A percentile compares a stretch with the other conserved stretches of the same genome.
Conservation (phyloP, 2,113 vertebrate genomes). For the Pandion haliaetus region DNA sequence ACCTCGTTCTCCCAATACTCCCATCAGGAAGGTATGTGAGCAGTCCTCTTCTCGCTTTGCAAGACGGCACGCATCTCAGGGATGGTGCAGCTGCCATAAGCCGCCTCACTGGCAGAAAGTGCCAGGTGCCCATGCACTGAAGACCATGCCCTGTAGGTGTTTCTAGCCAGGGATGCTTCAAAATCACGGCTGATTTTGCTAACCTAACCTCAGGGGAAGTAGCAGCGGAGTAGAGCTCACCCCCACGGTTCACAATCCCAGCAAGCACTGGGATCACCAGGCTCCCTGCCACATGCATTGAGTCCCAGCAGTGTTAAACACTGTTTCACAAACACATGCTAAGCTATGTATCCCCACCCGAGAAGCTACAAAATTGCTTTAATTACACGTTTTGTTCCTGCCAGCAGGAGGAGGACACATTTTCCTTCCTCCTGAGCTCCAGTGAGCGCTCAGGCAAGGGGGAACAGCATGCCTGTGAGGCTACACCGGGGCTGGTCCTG, state of each 20-base stretch:
- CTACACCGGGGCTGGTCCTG: not conserved
- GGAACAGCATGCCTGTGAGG: not conserved
- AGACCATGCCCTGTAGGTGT: not conserved
- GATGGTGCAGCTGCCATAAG: not conserved
- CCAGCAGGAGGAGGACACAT: fast-evolving
- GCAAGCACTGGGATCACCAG: not conserved
- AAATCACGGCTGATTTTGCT: not conserved
- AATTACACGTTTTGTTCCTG: not conserved
- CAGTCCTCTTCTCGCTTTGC: not conserved
- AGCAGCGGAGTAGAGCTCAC: not conserved
- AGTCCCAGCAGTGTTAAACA: not conserved
- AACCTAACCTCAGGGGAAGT: not conserved
- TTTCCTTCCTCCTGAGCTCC: not conserved
- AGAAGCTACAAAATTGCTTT: not conserved
- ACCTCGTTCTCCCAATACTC: not conserved
- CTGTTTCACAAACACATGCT: fast-evolving
- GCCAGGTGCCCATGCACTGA: not conserved
- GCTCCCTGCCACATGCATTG: not conserved
- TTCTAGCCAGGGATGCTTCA: not conserved
- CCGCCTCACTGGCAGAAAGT: not conserved
- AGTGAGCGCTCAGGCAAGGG: fast-evolving
- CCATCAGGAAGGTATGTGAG: not conserved
- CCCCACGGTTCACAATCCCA: fast-evolving
- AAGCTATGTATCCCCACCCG: not conserved
- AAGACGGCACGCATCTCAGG: fast-evolving